phyloP scores from a whole-genome alignment of 2,113 vertebrate species.

The Morone saxatilis region DNA sequence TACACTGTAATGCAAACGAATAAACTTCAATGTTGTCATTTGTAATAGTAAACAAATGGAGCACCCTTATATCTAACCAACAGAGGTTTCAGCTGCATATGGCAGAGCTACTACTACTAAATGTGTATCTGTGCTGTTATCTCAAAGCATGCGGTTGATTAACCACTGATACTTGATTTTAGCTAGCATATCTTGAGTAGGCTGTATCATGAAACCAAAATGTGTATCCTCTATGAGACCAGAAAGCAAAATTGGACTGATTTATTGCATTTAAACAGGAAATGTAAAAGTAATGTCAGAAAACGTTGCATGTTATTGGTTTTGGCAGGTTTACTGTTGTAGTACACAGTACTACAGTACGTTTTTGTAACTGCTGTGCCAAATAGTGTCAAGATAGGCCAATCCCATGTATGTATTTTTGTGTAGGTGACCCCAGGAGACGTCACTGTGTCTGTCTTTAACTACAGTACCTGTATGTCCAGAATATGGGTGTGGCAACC shows the following conservation, averaged over 20 bases:
- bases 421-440: no score
- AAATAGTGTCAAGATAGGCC: neutral
- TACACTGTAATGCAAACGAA: neutral
- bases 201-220: neutral
- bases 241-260: neutral
- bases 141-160: conserved; percentile 1
- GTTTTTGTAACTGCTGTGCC: neutral
- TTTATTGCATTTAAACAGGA: neutral
- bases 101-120: neutral
- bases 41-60: neutral
- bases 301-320: no score
- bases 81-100: conserved; percentile 1
- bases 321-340: no score
- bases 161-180: neutral
- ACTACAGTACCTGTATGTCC: neutral
- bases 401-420: no score
- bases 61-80: neutral
- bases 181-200: neutral
- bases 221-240: neutral
- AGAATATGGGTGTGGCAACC: neutral
- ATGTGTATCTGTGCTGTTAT: neutral
- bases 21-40: neutral
- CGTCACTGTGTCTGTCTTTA: no score
- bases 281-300: neutral
- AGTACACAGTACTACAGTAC: no score